These are phyloP conservation scores for Anabacerthia variegaticeps DNA, from an alignment of 2,797 vertebrate genomes.

Conservation along the genomic window DNA sequence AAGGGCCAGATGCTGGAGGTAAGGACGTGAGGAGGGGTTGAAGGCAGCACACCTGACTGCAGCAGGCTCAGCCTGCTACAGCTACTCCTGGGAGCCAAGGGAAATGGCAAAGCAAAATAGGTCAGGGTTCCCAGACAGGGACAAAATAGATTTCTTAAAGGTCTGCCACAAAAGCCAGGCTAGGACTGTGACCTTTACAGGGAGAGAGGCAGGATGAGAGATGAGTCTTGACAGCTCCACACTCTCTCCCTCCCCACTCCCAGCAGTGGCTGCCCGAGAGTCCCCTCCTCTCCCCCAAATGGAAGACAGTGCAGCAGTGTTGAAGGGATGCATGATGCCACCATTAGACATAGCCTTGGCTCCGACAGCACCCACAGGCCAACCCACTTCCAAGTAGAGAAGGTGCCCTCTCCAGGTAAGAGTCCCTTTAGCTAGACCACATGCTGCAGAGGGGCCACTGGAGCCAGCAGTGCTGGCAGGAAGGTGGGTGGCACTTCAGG, in stretches of 20 bases:
- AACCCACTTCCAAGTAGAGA: background rate
- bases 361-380: background rate
- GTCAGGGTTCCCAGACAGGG: constrained; percentile 51
- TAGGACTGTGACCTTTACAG: constrained; percentile 66
- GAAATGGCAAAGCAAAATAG: constrained; percentile 47
- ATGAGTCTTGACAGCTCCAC: constrained; percentile 25
- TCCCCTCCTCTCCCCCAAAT: background rate
- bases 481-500: background rate
- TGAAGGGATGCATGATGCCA: background rate
- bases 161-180: constrained; percentile 61
- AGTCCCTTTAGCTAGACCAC: background rate
- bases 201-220: background rate
- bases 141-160: constrained; percentile 42
- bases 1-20: background rate
- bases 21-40: background rate
- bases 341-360: fast-evolving
- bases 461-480: background rate
- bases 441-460: fast-evolving
- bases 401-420: background rate
- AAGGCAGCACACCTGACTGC: background rate
- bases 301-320: background rate
- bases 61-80: background rate
- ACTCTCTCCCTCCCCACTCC: background rate
- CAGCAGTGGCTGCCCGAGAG: background rate
- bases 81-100: background rate